phyloP scores from a whole-genome alignment of 2,797 vertebrate genomes.

The Neopelma chrysocephalum region DNA sequence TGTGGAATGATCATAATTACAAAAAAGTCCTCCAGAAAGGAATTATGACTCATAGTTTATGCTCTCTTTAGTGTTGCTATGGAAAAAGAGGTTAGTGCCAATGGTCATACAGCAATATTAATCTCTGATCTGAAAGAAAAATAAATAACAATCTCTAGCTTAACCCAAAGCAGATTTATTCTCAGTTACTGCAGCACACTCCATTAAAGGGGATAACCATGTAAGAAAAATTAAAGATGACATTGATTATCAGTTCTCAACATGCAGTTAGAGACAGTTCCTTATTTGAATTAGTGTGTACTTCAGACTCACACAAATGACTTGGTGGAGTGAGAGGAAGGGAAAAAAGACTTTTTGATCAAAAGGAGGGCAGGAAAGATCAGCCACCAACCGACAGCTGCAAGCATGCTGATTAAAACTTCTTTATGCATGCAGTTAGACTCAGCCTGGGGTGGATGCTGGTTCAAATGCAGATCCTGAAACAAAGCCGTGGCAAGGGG shows the following conservation, averaged over 20 bases:
- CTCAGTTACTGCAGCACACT: slow-evolving; percentile 14
- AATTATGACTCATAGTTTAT: slow-evolving; percentile 74
- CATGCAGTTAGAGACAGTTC: background rate
- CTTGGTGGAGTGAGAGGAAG: background rate
- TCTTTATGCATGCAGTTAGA: background rate
- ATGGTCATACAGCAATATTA: slow-evolving; percentile 46
- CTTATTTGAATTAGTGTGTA: background rate
- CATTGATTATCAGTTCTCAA: slow-evolving; percentile 34
- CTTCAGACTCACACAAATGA: background rate
- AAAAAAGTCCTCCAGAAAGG: slow-evolving; percentile 64
- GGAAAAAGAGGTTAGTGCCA: slow-evolving; percentile 66
- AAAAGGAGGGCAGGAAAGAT: background rate
- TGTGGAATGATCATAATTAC: slow-evolving; percentile 72
- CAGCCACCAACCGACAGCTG: background rate
- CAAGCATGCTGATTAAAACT: slow-evolving; percentile 13
- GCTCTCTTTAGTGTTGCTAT: slow-evolving; percentile 71
- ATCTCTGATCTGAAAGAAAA: slow-evolving; percentile 65
- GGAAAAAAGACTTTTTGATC: background rate
- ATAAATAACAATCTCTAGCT: slow-evolving; percentile 62
- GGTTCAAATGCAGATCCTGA: background rate
- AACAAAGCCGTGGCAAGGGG: background rate
- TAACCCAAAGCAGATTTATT: slow-evolving; percentile 59
- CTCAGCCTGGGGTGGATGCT: background rate
- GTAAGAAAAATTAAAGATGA: slow-evolving; percentile 36
- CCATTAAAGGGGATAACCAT: slow-evolving; percentile 30